Evolutionary conservation across 1,140 invertebrate genomes (phyloP), one percentile per base, ranked within the genome.

Genomic region (Bombus haemorrhoidalis): DNA sequence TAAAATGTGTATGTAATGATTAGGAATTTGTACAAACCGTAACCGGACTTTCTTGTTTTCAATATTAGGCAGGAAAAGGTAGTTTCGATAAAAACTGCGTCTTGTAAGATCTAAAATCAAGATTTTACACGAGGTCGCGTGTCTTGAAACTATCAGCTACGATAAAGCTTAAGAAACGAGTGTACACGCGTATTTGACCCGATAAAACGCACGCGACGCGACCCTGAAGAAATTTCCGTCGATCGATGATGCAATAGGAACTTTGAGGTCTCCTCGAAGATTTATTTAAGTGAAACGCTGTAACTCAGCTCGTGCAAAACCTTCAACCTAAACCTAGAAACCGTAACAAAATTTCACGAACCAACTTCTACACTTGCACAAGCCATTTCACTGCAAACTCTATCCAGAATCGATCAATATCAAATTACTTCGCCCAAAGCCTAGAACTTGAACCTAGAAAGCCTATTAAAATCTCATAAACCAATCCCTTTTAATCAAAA

Each of bases 181-280:
- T 37, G 53, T 64, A 64, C 75, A 78, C 76, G 76, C 76, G 76
- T 78, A n/a, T 78, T 41, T 28, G n/a, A 32, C 59, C 9, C 18
- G 59, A 78, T 78, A 43, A 43, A 64, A 78, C 59, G 59, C 76
- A 78, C 59, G 76, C 76, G 18, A 77, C 37, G 37, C 57, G 59
- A 41, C 15, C 37, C 18, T 18, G 25, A 66, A 43, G 39, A 32
- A 78, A 32, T 64, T 25, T 66, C 76, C 73, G 9, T 25, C n/a
- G 43, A 57, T 75, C 73, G 43, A 74, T 74, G 18, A 18, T 28
- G 39, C 25, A 43, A 10, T 34, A 32, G 32, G 3, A 34, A 74
- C 22, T 22, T 13, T 22, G 10, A 2, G 18, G 18, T 53, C 47
- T n/a, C 18, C 71, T 53, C n/a, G 72, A 74, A 74, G 34, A 74